Evolutionary conservation across 2,797 vertebrate genomes (phyloP).

Genomic region (Myotis vivesi): DNA sequence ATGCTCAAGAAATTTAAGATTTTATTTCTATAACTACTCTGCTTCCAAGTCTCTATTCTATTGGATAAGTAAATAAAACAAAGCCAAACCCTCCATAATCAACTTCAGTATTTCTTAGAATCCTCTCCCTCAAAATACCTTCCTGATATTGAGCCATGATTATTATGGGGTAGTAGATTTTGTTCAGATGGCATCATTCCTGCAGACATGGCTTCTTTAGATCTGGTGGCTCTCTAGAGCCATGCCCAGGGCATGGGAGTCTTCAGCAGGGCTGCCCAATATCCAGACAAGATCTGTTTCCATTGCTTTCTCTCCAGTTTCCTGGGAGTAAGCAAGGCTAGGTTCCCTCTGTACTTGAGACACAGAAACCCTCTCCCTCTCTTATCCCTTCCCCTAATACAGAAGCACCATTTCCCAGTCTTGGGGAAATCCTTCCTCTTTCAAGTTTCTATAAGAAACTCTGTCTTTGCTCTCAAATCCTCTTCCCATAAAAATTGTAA

Average conservation of each 20-base stretch:
- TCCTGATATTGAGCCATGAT: not conserved
- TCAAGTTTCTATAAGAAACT: conserved; percentile 24
- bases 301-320: not conserved
- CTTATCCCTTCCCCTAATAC: not conserved
- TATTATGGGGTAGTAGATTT: not conserved
- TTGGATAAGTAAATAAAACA: not conserved
- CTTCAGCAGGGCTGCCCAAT: not conserved
- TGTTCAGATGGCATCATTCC: not conserved
- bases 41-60: not conserved
- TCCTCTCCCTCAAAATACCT: not conserved
- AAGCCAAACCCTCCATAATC: not conserved
- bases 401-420: not conserved
- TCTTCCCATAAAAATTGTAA: not conserved
- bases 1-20: not conserved
- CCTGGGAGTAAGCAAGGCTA: not conserved
- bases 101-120: not conserved
- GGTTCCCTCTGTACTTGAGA: not conserved
- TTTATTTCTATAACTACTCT: conserved; percentile 15
- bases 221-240: not conserved
- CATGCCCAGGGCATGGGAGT: not conserved
- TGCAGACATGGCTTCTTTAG: not conserved
- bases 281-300: not conserved
- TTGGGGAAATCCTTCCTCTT: not conserved
- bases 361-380: not conserved
- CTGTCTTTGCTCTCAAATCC: not conserved